phyloP scores from a whole-genome alignment of 2,113 vertebrate species.

The Cavia porcellus region DNA sequence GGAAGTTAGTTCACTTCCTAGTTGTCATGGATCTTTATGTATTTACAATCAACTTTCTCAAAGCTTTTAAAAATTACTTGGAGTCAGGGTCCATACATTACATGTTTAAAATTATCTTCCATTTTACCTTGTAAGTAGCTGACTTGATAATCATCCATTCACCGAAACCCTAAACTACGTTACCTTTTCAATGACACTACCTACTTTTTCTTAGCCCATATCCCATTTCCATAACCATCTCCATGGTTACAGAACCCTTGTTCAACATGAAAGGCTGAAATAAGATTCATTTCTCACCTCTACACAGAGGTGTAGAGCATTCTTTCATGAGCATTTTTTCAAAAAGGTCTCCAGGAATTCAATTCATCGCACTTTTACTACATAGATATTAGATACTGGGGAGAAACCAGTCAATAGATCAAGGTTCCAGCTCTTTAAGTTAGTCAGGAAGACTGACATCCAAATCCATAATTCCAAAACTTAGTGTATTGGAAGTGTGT shows the following conservation, averaged over 20 bases:
- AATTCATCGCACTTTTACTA: not conserved
- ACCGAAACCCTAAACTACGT: not conserved
- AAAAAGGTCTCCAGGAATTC: not conserved
- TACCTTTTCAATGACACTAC: not conserved
- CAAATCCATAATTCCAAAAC: not conserved
- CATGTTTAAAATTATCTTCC: not conserved
- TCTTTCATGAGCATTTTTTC: not conserved
- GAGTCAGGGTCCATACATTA: not conserved
- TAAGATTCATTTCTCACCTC: not conserved
- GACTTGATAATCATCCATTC: not conserved
- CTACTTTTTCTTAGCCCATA: not conserved
- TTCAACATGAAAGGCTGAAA: not conserved
- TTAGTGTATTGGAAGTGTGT: not conserved
- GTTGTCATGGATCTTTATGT: not conserved
- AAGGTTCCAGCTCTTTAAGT: not conserved
- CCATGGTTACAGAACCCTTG: not conserved
- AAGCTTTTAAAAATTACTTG: slow-evolving; percentile 54
- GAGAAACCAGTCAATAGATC: not conserved
- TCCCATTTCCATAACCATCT: not conserved
- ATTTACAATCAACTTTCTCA: not conserved
- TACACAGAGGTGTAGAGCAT: not conserved
- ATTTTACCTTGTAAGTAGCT: not conserved
- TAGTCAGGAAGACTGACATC: not conserved
- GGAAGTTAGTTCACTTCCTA: not conserved
- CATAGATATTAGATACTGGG: not conserved